Base-by-base conservation (phyloP, 2,797 vertebrate species). In the Podargus strigoides region DNA sequence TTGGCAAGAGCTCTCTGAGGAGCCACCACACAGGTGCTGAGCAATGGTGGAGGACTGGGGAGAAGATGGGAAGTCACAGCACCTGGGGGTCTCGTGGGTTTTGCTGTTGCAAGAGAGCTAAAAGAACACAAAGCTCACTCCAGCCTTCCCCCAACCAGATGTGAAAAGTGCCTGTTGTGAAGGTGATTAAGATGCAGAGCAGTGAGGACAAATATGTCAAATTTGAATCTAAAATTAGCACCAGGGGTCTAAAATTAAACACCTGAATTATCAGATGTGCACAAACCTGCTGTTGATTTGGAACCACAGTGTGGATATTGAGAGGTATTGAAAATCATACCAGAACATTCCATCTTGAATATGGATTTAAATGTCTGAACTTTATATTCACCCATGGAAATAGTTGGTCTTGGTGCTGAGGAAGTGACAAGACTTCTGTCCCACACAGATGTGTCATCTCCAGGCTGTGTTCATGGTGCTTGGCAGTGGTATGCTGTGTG, bases 181-280 rank as follows among this genome's bases (percentile, higher is more conserved):
- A 59, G 52, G 8, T 87, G 30, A 85, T 93, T 88, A 85, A 94
- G 27, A 95, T 87, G 84, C 96, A 93, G 62, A 96, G 47, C 67
- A 55, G 55, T 30, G 59, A 91, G 76, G 84, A 82, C n/a, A 89
- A 66, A 85, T 80, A 80, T 94, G 90, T 89, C 76, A 85, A 87
- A 87, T 74, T 10, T 20, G 39, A 52, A 15, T 70, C 84, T 89
- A 95, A 93, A 94, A 92, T 92, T 90, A 95, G n/a, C 74, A 19
- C 47, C 6, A 10, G 84, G n/a, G 39, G 14, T 37, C 82, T 95
- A 94, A 94, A 95, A 91, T 96, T 92, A 87, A 92, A 42, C 83
- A 84, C 50, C 53, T 69, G 22, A 78, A 82, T 83, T 80, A 90
- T 68, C 85, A 93, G 85, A 36, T 68, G 53, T 79, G 46, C 0